Evolutionary conservation across 2,888 invertebrate genomes (phyloP).

Genomic region (Seira musarum): DNA sequence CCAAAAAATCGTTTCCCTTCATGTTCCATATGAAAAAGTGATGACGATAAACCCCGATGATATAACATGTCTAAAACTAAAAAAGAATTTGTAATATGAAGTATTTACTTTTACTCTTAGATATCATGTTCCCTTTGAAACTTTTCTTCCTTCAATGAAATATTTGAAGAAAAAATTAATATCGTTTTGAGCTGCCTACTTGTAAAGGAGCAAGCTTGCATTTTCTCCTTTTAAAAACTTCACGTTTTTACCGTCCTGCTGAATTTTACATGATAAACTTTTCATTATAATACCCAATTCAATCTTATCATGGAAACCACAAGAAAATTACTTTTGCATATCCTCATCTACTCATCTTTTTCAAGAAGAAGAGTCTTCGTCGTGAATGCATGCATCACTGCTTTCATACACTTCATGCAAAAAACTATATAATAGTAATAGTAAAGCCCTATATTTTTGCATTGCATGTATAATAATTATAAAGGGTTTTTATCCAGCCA

Average conservation of each 20-base stretch:
- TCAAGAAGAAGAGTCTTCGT: no score
- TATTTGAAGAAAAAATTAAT: no score
- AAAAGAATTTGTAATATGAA: no score
- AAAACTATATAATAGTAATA: not conserved
- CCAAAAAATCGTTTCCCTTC: constrained; percentile 25
- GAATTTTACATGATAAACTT: not conserved
- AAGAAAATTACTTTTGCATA: constrained; percentile 10
- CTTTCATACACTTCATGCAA: not conserved
- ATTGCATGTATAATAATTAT: not conserved
- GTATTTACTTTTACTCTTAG: no score
- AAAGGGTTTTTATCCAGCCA: not conserved
- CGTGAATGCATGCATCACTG: not conserved
- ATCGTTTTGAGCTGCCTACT: no score
- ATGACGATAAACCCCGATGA: constrained; percentile 18
- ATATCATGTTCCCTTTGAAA: no score
- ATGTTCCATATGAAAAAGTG: constrained; percentile 45
- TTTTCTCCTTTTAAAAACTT: no score
- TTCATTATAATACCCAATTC: not conserved
- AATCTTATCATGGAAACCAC: not conserved
- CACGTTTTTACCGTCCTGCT: no score
- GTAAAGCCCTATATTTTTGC: not conserved
- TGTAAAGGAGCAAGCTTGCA: no score
- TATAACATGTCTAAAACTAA: constrained; percentile 27
- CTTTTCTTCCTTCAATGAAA: no score
- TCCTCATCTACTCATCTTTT: not conserved